phyloP scores from a whole-genome alignment of 2,888 invertebrate species.

The Pandemis corylana region DNA sequence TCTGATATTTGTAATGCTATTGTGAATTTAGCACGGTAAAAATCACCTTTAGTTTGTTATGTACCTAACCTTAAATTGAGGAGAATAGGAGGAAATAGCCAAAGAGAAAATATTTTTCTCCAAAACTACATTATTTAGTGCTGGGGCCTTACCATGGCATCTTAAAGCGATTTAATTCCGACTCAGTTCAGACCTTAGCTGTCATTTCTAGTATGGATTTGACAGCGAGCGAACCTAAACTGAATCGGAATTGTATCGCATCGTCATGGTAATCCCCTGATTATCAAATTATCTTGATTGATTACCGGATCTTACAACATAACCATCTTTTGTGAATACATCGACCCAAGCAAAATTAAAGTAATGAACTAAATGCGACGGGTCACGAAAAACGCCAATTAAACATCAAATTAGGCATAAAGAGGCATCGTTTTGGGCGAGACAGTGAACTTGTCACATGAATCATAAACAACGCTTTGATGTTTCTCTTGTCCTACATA shows the following conservation, averaged over 20 bases:
- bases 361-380: neutral
- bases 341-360: neutral
- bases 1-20: neutral
- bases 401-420: neutral
- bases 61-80: no score
- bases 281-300: no score
- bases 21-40: neutral
- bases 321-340: neutral
- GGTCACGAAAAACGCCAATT: constrained; percentile 8
- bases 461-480: neutral
- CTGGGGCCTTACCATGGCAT: no score
- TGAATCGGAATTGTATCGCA: no score
- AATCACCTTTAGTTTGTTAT: neutral
- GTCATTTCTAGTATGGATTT: no score
- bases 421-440: neutral
- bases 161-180: no score
- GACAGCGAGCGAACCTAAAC: no score
- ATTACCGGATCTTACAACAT: neutral
- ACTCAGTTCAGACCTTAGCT: no score
- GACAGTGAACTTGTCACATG: neutral
- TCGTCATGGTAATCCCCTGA: no score
- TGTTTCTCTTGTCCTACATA: neutral
- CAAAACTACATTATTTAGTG: no score
- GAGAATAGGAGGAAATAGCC: no score
- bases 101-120: no score